Conservation (phyloP, 2,888 invertebrate species). For the Nycteola revayana region DNA sequence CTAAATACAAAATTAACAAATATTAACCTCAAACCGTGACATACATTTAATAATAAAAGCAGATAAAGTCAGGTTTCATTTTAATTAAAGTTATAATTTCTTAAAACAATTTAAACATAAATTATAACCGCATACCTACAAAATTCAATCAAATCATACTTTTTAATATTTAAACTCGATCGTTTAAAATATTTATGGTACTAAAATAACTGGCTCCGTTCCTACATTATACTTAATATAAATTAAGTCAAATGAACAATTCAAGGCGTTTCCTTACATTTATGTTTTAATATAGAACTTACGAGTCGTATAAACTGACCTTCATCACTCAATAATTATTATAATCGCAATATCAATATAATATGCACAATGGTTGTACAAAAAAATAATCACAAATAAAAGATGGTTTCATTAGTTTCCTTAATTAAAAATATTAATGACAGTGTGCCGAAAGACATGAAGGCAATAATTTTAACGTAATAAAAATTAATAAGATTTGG, state of each 20-base stretch:
- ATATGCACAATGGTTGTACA: conserved; percentile 22
- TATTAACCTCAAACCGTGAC: no score
- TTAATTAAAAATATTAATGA: conserved; percentile 33
- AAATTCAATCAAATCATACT: no score
- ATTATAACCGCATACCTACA: no score
- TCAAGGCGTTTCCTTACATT: conserved; percentile 60
- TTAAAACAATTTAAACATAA: no score
- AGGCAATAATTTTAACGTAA: conserved; percentile 11
- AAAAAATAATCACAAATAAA: conserved; percentile 16
- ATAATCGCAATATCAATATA: conserved; percentile 41
- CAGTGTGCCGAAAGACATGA: conserved; percentile 4
- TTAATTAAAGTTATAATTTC: no score
- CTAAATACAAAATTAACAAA: no score
- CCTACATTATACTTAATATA: conserved; percentile 23
- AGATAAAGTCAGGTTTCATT: no score
- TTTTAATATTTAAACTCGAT: no score
- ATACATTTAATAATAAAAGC: no score
- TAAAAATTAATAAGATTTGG: conserved; percentile 7
- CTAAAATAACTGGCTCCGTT: conserved; percentile 14
- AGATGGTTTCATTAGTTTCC: conserved; percentile 37
- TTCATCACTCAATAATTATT: conserved; percentile 39
- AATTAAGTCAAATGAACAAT: conserved; percentile 46
- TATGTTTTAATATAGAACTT: conserved; percentile 56
- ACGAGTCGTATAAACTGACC: conserved; percentile 47
- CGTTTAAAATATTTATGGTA: conserved; percentile 25